phyloP scores from a whole-genome alignment of 2,888 invertebrate genomes.

The Candidula unifasciata region DNA sequence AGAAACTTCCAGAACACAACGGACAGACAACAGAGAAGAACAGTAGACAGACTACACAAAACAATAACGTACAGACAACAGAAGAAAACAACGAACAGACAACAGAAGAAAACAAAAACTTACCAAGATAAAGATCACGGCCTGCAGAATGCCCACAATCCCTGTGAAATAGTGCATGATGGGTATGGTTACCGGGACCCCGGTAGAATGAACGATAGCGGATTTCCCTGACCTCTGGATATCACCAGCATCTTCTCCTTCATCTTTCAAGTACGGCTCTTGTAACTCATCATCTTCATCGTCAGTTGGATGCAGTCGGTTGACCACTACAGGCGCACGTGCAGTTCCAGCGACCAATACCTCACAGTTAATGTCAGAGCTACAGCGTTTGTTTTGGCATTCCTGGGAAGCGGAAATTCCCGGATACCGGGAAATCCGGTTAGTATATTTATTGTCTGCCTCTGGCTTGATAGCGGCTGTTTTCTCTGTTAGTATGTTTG shows the following conservation, averaged over 20 bases:
- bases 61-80: no score
- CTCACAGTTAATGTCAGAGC: neutral
- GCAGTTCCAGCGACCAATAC: no score
- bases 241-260: neutral
- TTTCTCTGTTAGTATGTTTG: neutral
- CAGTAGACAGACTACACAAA: no score
- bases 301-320: neutral
- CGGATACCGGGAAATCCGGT: neutral
- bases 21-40: no score
- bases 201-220: no score
- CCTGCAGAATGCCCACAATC: neutral
- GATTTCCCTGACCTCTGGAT: no score
- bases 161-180: constrained; percentile 25
- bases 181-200: neutral
- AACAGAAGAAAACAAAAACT: neutral
- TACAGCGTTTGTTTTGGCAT: neutral
- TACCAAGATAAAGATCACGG: constrained; percentile 3
- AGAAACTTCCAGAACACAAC: no score
- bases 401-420: neutral
- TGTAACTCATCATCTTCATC: neutral
- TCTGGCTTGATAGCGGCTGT: neutral
- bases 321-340: neutral
- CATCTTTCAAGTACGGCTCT: neutral
- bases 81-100: neutral
- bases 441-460: neutral